Percentiles rank a stretch among this genome's conserved stretches.
These are phyloP conservation scores for Muscina levida DNA, from an alignment of 2,888 invertebrate genomes.

Conservation along the genomic window DNA sequence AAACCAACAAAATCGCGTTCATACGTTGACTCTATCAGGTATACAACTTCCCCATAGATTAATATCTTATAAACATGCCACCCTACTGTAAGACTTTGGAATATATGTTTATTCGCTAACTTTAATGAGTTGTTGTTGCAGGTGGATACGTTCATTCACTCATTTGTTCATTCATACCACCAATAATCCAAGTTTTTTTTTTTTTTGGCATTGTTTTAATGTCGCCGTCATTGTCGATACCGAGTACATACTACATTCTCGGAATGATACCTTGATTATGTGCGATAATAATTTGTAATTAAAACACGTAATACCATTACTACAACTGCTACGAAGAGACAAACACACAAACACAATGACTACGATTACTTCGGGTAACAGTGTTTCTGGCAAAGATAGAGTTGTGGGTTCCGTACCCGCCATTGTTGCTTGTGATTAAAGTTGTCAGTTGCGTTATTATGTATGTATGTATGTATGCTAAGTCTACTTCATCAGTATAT, in stretches of 20 bases:
- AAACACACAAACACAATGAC: background rate
- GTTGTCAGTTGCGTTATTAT: background rate
- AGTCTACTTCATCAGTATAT: too few species aligned
- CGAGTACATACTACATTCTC: background rate
- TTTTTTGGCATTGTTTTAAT: constrained; percentile 1
- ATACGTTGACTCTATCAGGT: too few species aligned
- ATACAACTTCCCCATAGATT: too few species aligned
- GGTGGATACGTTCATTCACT: background rate
- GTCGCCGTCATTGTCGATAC: constrained; percentile 12
- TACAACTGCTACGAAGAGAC: background rate
- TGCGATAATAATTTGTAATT: constrained; percentile 64
- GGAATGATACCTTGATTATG: constrained; percentile 28
- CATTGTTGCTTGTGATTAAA: background rate
- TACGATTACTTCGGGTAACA: background rate
- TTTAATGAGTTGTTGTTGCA: constrained; percentile 13
- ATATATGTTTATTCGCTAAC: constrained; percentile 9
- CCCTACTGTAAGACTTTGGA: background rate
- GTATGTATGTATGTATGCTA: background rate
- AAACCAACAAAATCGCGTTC: too few species aligned
- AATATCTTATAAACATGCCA: too few species aligned
- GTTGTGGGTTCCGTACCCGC: background rate
- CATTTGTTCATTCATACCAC: constrained; percentile 3
- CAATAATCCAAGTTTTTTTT: constrained; percentile 19
- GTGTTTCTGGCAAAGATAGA: background rate
- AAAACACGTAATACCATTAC: constrained; percentile 60